Percentiles rank a stretch among this genome's conserved stretches.
phyloP scores from a whole-genome alignment of 2,888 invertebrate species.

The Eilema sororculum region DNA sequence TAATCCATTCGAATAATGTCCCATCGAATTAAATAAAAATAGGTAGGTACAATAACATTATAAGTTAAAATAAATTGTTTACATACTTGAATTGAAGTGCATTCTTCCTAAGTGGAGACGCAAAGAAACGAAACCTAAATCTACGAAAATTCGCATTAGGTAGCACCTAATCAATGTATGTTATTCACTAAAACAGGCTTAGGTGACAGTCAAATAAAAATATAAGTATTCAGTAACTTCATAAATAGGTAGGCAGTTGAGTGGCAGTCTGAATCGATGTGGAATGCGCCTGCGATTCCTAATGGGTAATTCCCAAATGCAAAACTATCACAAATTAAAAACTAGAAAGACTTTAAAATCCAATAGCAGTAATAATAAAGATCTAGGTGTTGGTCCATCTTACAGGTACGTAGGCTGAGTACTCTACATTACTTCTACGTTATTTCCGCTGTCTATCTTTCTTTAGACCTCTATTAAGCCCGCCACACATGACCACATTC shows the following conservation, averaged over 20 bases:
- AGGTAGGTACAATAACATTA: background rate
- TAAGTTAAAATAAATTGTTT: background rate
- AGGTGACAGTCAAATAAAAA: background rate
- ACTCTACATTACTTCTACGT: background rate
- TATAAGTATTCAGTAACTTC: background rate
- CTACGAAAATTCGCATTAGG: background rate
- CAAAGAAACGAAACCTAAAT: background rate
- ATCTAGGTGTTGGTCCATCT: background rate
- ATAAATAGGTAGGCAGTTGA: background rate
- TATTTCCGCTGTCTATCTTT: background rate
- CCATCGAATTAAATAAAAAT: background rate
- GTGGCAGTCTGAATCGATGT: conserved; percentile 5
- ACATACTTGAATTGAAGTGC: too few species aligned
- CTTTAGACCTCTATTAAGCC: too few species aligned
- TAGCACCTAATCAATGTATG: background rate
- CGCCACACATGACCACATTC: too few species aligned
- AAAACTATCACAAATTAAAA: conserved; percentile 10
- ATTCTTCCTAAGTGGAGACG: background rate
- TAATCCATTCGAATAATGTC: background rate
- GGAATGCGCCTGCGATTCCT: conserved; percentile 53
- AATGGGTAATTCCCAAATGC: background rate
- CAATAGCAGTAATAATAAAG: background rate
- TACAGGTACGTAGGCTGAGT: background rate
- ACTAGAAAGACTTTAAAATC: conserved; percentile 14
- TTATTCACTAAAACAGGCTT: background rate